A percentile compares a stretch with the other conserved stretches of the same genome.
phyloP scores from a whole-genome alignment of 2,113 vertebrate genomes.

The Mugil cephalus region DNA sequence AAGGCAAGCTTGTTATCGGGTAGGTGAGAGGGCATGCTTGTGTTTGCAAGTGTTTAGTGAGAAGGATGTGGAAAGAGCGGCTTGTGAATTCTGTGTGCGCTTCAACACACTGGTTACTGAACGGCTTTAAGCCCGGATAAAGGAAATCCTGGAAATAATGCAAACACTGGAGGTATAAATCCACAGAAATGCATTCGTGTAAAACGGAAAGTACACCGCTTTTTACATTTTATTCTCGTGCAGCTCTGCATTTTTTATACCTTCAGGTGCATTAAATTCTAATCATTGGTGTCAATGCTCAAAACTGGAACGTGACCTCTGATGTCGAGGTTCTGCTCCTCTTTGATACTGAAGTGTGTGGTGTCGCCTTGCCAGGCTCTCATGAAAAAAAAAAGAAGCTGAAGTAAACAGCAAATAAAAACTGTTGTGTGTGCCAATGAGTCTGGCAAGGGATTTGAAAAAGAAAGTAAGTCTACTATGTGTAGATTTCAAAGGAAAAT shows the following conservation, averaged over 20 bases:
- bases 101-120: background rate
- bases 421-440: background rate
- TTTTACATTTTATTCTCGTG: no score
- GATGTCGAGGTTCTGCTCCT: background rate
- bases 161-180: no score
- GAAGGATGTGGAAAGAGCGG: slow-evolving; percentile 19
- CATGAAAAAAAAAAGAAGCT: background rate
- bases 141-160: background rate
- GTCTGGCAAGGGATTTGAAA: background rate
- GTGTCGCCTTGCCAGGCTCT: background rate
- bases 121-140: no score
- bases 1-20: slow-evolving; percentile 59
- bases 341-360: background rate
- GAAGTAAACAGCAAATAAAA: no score
- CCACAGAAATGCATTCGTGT: no score
- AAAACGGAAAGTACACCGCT: no score
- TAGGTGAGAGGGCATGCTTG: slow-evolving; percentile 49
- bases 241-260: no score
- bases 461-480: no score
- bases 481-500: no score
- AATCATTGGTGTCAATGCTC: background rate
- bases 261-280: no score
- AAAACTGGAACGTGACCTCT: background rate
- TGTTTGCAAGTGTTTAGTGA: slow-evolving; percentile 37
- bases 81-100: background rate